Evolutionary conservation across 2,113 vertebrate species (phyloP), one percentile per base, ranked within the genome.

Genomic region (Aphelocoma coerulescens): DNA sequence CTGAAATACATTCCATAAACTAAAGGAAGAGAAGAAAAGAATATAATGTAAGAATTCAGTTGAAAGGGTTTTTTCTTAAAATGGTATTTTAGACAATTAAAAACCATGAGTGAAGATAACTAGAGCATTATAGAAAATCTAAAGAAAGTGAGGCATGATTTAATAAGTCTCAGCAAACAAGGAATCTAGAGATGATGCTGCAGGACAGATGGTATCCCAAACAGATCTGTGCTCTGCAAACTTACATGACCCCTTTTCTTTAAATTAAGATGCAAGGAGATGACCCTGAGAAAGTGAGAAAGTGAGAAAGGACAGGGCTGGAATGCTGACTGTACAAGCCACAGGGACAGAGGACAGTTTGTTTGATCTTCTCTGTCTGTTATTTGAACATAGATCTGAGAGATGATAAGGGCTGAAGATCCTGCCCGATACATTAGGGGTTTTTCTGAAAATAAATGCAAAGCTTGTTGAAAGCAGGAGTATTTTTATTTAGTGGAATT

Each of bases 271-370:
- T 81, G 66, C 84, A 82, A 84, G 52, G 43, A 91, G 52, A 84
- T 77, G 85, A 94, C 85, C 83, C 79, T 78, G 89, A 85, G 62
- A 94, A 96, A 95, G 92, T 61, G 55, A 89, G 67, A 80, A 93
- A 92, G 85, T 49, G 89, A 83, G 66, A 92, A 91, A 92, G 62
- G 75, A 72, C 65, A 51, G 22, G 32, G 54, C 44, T 86, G 95
- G 92, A 94, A 96, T 89, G 88, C 59, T 81, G 75, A 23, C 55
- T 90, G 68, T 65, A 65, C 0, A 3, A 68, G 81, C 72, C 66
- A 59, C 27, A 52, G 71, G 76, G 59, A 90, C 35, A 80, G 78
- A 69, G 39, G 62, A 88, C 73, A 71, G 84, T 74, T 76, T 88
- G 52, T 88, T 91, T 93, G 82, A 85, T 66, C 66, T 18, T 43